Evolutionary conservation across 2,888 invertebrate species (phyloP), one percentile per base, ranked within the genome.

Genomic region (Xanthorhoe spadicearia): DNA sequence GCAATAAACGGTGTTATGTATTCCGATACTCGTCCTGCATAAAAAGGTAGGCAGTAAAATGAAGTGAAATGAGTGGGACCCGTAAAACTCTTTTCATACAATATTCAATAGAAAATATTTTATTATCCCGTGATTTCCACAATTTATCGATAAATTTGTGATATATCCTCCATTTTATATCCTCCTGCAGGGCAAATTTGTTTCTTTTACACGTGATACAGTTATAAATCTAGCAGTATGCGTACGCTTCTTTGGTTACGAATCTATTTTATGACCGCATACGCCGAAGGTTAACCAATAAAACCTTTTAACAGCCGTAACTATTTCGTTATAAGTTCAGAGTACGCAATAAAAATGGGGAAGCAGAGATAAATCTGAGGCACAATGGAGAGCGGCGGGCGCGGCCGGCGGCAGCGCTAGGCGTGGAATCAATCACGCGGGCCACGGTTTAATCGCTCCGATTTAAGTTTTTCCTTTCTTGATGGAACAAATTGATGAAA

Each of bases 221-320:
- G 90, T 90, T 90, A 90, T 90, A 90, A 89, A 90, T 89, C 88
- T 88, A 87, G 82, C 82, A 81, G 81, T 84, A 87, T 86, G 88
- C 86, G 88, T 89, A 88, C 88, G 87, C 85, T 88, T 83, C 89
- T 91, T 89, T 87, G 87, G 90, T 89, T 88, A 86, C 87, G 92
- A 90, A 93, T 90, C 88, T 87, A 91, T 93, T 93, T 93, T 92
- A 93, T 90, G 87, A 86, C 88, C 88, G 85, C 89, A 87, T 86
- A 89, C 87, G 85, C 87, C 89, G 87, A 93, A 93, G 91, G 92
- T 91, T 91, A 91, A 90, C 93, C 91, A 91, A 92, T 93, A 93
- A 93, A 93, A 93, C 89, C 92, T 91, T 90, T 92, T 92, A 92
- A 92, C 92, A 92, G 90, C 88, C 90, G 90, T 90, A 89, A 91